A percentile compares a stretch with the other conserved stretches of the same genome.
These are phyloP conservation scores for Dendrolimus punctatus DNA, from an alignment of 1,140 invertebrate species.

Conservation along the genomic window DNA sequence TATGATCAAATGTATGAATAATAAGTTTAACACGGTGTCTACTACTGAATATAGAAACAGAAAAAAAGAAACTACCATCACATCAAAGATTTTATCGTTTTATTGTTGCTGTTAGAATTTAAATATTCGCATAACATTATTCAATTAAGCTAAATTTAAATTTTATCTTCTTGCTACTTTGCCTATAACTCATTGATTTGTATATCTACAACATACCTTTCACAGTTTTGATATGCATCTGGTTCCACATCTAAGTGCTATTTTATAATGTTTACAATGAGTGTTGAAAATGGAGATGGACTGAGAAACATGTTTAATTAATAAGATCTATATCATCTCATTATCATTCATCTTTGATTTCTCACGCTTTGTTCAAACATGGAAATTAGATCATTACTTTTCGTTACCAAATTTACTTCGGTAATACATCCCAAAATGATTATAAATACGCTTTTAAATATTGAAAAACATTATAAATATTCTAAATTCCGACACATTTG, in stretches of 20 bases:
- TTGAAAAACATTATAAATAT: too few relatives aligned
- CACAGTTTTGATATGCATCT: not conserved
- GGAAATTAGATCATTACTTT: constrained; percentile 19
- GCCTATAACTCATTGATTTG: too few relatives aligned
- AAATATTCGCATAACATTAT: too few relatives aligned
- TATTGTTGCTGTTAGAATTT: too few relatives aligned
- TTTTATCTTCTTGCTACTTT: too few relatives aligned
- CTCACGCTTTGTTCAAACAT: constrained; percentile 23
- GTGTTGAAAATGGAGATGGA: constrained; percentile 51
- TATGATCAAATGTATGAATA: too few relatives aligned
- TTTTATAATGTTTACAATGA: not conserved
- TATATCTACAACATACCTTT: not conserved
- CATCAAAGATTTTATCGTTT: too few relatives aligned
- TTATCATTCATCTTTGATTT: constrained; percentile 39
- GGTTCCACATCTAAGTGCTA: not conserved
- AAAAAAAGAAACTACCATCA: too few relatives aligned
- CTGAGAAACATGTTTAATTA: constrained; percentile 59
- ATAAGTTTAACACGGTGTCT: too few relatives aligned
- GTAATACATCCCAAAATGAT: constrained; percentile 10
- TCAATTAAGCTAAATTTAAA: too few relatives aligned
- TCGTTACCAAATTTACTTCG: constrained; percentile 12
- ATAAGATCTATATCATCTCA: constrained; percentile 48
- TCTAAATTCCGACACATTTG: not conserved
- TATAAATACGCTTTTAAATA: constrained; percentile 2
- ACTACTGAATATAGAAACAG: too few relatives aligned